Conservation (phyloP, 2,888 invertebrate genomes). For the Apoda limacodes region DNA sequence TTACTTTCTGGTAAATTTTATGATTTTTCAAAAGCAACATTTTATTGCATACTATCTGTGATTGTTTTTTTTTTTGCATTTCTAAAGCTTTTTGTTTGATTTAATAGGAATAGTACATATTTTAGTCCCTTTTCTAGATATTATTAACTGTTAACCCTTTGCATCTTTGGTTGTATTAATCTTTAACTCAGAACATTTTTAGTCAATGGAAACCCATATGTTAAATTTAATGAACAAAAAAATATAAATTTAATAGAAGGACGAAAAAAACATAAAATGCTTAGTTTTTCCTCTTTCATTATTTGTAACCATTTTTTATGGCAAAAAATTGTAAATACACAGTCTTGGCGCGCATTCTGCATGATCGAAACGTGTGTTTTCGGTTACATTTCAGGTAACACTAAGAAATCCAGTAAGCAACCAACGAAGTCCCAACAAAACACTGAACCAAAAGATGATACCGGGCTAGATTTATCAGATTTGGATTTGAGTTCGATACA, state of each 20-base stretch:
- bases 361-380: slow-evolving; percentile 69
- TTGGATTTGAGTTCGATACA: slow-evolving; percentile 77
- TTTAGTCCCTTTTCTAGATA: slow-evolving; percentile 35
- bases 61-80: slow-evolving; percentile 56
- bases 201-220: slow-evolving; percentile 1
- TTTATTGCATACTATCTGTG: slow-evolving; percentile 61
- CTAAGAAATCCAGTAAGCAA: slow-evolving; percentile 50
- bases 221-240: neutral
- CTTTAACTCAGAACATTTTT: slow-evolving; percentile 4
- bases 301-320: slow-evolving; percentile 13
- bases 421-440: slow-evolving; percentile 29
- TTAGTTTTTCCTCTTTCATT: neutral
- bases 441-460: slow-evolving; percentile 27
- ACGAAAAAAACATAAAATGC: slow-evolving; percentile 3
- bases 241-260: neutral
- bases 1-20: slow-evolving; percentile 41
- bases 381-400: slow-evolving; percentile 63
- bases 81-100: slow-evolving; percentile 50
- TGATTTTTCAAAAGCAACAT: slow-evolving; percentile 54
- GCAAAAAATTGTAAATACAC: slow-evolving; percentile 51
- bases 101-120: slow-evolving; percentile 40
- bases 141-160: slow-evolving; percentile 54
- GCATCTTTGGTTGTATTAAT: slow-evolving; percentile 35
- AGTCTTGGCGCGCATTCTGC: slow-evolving; percentile 63
- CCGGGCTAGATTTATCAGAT: slow-evolving; percentile 68